phyloP scores from a whole-genome alignment of 2,113 vertebrate genomes.

The Epinephelus cyanopodus region DNA sequence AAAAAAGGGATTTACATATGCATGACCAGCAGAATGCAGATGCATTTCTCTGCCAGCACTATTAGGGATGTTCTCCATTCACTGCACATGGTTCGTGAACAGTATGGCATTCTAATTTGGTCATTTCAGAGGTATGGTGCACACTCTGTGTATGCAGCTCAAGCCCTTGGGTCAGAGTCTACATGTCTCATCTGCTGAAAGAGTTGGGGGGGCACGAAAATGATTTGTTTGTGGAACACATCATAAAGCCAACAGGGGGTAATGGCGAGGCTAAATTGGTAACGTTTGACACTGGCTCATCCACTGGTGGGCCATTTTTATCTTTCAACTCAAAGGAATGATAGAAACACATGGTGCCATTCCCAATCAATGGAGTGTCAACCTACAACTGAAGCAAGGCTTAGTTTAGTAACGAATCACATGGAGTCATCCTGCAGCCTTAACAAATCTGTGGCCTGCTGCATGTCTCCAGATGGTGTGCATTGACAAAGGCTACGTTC shows the following conservation, averaged over 20 bases:
- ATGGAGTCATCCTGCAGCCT: neutral
- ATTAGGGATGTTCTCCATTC: conserved; percentile 77
- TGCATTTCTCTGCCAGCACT: conserved; percentile 66
- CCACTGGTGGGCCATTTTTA: conserved; percentile 19
- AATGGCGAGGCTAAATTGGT: neutral
- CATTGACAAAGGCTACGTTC: conserved; percentile 16
- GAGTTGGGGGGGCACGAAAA: conserved; percentile 37
- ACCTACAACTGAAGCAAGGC: conserved; percentile 22
- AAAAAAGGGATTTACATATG: conserved; percentile 66
- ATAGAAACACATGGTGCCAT: conserved; percentile 25
- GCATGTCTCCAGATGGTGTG: conserved; percentile 42
- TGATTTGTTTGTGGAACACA: conserved; percentile 68
- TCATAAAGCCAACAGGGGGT: conserved; percentile 57
- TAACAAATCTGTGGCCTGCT: conserved; percentile 17
- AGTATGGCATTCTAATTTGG: conserved; percentile 75
- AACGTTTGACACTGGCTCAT: conserved; percentile 47
- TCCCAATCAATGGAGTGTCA: conserved; percentile 6
- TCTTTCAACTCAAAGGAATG: conserved; percentile 14
- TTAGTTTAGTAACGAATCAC: conserved; percentile 18
- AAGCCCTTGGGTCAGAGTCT: conserved; percentile 59
- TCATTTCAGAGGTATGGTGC: conserved; percentile 64
- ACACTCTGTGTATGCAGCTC: conserved; percentile 49
- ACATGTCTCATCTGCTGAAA: conserved; percentile 64
- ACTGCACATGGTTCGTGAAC: conserved; percentile 63
- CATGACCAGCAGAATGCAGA: conserved; percentile 76